phyloP scores from a whole-genome alignment of 2,113 vertebrate genomes.

The Sorex araneus region DNA sequence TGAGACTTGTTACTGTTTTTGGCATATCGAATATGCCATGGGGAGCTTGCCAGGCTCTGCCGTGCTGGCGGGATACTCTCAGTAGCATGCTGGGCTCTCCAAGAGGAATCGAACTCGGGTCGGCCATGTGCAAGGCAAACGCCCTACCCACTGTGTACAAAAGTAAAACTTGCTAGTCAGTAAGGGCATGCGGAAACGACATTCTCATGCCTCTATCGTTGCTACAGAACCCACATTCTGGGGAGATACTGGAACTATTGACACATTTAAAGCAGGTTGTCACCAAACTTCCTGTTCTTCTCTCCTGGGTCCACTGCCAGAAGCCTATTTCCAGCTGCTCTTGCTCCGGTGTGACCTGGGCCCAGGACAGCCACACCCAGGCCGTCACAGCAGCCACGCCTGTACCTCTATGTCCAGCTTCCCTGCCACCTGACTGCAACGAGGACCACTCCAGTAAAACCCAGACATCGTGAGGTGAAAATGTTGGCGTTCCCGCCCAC shows the following conservation, averaged over 20 bases:
- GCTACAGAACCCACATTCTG: not conserved
- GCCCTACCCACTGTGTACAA: not conserved
- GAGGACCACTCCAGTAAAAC: not conserved
- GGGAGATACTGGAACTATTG: not conserved
- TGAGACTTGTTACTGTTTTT: too few relatives aligned
- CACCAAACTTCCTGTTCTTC: not conserved
- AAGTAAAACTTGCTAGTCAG: not conserved
- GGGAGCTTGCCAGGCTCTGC: too few relatives aligned
- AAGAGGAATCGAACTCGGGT: too few relatives aligned
- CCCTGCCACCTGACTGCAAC: not conserved
- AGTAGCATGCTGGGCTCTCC: too few relatives aligned
- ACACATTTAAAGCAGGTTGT: not conserved
- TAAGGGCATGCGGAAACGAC: accelerated
- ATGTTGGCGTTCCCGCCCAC: not conserved
- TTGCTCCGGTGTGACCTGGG: not conserved
- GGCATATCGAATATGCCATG: too few relatives aligned
- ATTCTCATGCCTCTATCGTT: not conserved
- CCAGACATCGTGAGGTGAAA: not conserved
- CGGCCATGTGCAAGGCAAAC: too few relatives aligned
- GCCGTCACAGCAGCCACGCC: not conserved
- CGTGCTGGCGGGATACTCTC: too few relatives aligned
- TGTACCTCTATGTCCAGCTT: too few relatives aligned
- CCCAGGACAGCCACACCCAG: not conserved
- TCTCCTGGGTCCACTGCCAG: not conserved
- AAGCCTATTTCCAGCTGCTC: not conserved